Evolutionary conservation across 2,888 invertebrate species (phyloP), one percentile per base, ranked within the genome.

Genomic region (Agriopis marginaria): DNA sequence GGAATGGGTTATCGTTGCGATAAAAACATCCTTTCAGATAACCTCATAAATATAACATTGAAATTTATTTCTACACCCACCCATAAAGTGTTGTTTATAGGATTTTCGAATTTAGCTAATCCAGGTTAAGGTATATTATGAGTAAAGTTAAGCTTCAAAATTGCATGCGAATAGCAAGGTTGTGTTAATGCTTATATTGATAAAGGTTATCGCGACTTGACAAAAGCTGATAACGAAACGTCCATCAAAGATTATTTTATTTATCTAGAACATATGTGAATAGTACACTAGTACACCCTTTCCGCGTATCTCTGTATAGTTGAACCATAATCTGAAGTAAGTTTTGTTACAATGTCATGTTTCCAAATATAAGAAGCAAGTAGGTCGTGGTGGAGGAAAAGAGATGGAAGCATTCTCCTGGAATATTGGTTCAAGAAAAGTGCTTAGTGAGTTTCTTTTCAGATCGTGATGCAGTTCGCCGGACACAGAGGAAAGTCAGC

Each of bases 1-100:
- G 50, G 53, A 64, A 44, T 47, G 12, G 32, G 62, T 69, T 58
- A 70, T 59, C 66, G 42, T 14, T 14, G 14, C n/a, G 65, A 65
- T 69, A 65, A 64, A 44, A 53, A 53, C 55, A 65, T 65, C 68
- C 64, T 61, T 61, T 61, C 58, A 47, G 58, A 45, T 54, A 51
- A 50, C 51, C 32, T 40, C 12, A 47, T 10, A 39, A 14, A 45
- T 63, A 58, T 32, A 32, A 23, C 8, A 44, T 42, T 17, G 23
- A 50, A 50, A 50, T 47, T 49, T 64, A 50, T 42, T 12, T 55
- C 40, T 32, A 50, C 11, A 40, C 45, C 40, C 53, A 53, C 40
- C 47, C 12, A 23, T 47, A 47, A 59, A 45, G 0, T 42, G n/a
- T 5, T 44, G 23, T 47, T n/a, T 14, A 39, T 40, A 54, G 39